phyloP scores from a whole-genome alignment of 1,140 invertebrate species.

The Drosophila novamexicana region DNA sequence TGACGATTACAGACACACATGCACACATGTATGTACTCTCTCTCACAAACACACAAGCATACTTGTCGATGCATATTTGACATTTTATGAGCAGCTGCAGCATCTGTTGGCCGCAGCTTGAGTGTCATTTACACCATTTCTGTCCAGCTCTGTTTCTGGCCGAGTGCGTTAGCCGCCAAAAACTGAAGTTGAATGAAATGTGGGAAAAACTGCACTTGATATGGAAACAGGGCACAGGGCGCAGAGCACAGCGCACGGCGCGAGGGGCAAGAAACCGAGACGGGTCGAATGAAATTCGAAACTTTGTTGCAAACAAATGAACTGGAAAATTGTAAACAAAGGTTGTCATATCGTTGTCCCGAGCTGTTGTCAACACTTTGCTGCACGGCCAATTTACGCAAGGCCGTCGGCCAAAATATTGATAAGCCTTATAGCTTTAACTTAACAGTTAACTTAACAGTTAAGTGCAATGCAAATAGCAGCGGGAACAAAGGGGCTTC shows the following conservation, averaged over 20 bases:
- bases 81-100: conserved; percentile 71
- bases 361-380: conserved; percentile 23
- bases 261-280: conserved; percentile 14
- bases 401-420: conserved; percentile 47
- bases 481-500: conserved; percentile 2
- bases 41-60: conserved; percentile 14
- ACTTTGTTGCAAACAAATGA: conserved; percentile 68
- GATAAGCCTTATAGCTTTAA: conserved; percentile 51
- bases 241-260: background rate
- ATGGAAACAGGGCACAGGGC: background rate
- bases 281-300: conserved; percentile 61
- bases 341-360: conserved; percentile 31
- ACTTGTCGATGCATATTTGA: conserved; percentile 58
- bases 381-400: conserved; percentile 50
- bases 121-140: conserved; percentile 60
- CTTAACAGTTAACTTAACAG: conserved; percentile 52
- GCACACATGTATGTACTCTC: conserved; percentile 2
- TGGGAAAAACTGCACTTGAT: conserved; percentile 51
- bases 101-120: conserved; percentile 51
- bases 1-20: conserved; percentile 8
- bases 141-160: conserved; percentile 25
- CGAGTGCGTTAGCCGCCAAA: conserved; percentile 61
- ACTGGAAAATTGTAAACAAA: conserved; percentile 80
- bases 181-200: conserved; percentile 50
- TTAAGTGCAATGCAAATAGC: conserved; percentile 30